These are phyloP conservation scores for Allygus modestus DNA, from an alignment of 2,888 invertebrate genomes.

Conservation along the genomic window DNA sequence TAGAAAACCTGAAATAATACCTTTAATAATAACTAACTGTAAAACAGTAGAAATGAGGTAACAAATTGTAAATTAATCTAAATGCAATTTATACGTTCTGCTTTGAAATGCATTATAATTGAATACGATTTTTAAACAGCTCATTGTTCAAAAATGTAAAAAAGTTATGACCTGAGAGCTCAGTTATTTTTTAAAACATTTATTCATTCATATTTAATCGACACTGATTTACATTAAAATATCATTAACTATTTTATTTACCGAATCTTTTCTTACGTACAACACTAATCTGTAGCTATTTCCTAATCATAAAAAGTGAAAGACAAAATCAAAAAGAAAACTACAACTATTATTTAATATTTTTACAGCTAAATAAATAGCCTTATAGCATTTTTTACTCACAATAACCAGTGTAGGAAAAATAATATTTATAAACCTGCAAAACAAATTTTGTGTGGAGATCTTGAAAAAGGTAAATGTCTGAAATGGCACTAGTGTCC, in stretches of 20 bases:
- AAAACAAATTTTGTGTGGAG: no score
- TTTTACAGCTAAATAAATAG: slow-evolving; percentile 6
- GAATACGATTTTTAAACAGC: neutral
- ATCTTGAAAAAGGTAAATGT: no score
- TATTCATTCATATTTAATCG: neutral
- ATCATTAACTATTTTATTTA: neutral
- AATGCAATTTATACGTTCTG: neutral
- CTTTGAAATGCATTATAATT: slow-evolving; percentile 20
- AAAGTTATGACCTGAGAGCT: neutral
- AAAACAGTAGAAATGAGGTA: neutral
- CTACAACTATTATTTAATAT: neutral
- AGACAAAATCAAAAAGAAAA: neutral
- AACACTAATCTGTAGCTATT: slow-evolving; percentile 20
- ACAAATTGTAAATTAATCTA: slow-evolving; percentile 6
- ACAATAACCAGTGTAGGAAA: no score
- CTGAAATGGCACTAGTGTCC: no score
- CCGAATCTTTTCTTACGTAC: neutral
- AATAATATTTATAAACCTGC: no score
- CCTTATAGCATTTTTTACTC: neutral
- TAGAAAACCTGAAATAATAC: slow-evolving; percentile 20
- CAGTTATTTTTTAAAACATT: slow-evolving; percentile 10
- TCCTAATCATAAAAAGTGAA: neutral
- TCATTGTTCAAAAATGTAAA: slow-evolving; percentile 9
- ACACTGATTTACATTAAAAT: slow-evolving; percentile 10
- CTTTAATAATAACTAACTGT: neutral